These are phyloP conservation scores for Anticlea derivata DNA, from an alignment of 2,888 invertebrate species.

Conservation along the genomic window DNA sequence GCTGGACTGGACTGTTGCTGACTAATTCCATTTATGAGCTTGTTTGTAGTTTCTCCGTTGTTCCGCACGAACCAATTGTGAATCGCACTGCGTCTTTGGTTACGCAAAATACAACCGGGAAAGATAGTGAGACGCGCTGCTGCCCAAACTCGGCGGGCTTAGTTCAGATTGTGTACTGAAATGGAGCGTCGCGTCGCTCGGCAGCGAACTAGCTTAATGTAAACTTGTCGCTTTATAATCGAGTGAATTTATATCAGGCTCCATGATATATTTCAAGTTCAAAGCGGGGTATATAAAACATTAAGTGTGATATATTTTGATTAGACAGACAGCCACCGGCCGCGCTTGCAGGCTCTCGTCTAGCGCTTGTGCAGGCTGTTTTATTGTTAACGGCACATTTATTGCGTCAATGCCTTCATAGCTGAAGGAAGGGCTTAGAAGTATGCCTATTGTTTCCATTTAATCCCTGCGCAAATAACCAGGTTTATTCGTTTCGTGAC, in stretches of 20 bases:
- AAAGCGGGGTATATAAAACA: conserved; percentile 12
- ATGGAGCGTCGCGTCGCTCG: conserved; percentile 44
- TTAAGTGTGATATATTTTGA: conserved; percentile 12
- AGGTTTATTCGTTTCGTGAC: conserved; percentile 51
- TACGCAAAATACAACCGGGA: conserved; percentile 40
- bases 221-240: conserved; percentile 62
- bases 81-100: conserved; percentile 27
- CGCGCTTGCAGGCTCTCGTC: neutral
- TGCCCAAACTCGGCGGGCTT: conserved; percentile 44
- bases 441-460: conserved; percentile 40
- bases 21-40: conserved; percentile 10
- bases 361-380: conserved; percentile 27
- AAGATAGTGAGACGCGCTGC: conserved; percentile 46
- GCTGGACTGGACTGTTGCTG: neutral
- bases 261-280: conserved; percentile 28
- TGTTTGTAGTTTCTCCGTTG: conserved; percentile 11
- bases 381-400: conserved; percentile 59
- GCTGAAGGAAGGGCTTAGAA: conserved; percentile 46
- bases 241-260: conserved; percentile 58
- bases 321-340: conserved; percentile 6
- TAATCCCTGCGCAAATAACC: conserved; percentile 39
- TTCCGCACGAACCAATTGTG: conserved; percentile 26
- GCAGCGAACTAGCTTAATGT: conserved; percentile 47
- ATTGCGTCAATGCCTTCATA: conserved; percentile 44
- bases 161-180: conserved; percentile 47